phyloP scores from a whole-genome alignment of 2,797 vertebrate species.

The Brachyalestes nurse region DNA sequence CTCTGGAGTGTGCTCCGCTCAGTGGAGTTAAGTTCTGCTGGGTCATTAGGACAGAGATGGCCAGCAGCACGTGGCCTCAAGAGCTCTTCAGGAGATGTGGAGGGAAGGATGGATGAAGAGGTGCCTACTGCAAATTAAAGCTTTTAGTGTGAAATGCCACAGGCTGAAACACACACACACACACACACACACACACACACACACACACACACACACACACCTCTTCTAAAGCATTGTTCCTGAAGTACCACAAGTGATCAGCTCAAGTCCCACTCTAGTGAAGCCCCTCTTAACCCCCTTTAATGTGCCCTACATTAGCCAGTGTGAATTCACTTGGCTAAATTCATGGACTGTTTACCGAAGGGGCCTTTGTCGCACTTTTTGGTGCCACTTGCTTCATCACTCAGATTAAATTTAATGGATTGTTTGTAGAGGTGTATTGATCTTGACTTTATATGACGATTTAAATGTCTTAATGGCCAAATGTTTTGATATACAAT shows the following conservation, averaged over 20 bases:
- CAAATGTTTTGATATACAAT: too few relatives aligned
- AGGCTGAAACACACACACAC: conserved; percentile 40
- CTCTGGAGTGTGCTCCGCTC: conserved; percentile 29
- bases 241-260: conserved; percentile 60
- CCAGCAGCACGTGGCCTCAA: conserved; percentile 55
- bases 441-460: too few relatives aligned
- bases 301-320: conserved; percentile 55
- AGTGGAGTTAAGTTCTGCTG: conserved; percentile 40
- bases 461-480: neutral
- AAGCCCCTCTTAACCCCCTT: conserved; percentile 60
- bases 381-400: conserved; percentile 12
- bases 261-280: conserved; percentile 61
- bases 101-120: conserved; percentile 57
- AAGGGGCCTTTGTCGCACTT: conserved; percentile 44
- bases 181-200: conserved; percentile 33
- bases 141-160: conserved; percentile 57
- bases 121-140: conserved; percentile 65
- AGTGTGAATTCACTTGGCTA: conserved; percentile 47
- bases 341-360: conserved; percentile 44
- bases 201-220: conserved; percentile 22
- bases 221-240: conserved; percentile 54
- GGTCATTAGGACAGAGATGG: conserved; percentile 54
- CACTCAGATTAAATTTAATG: neutral
- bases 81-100: conserved; percentile 45
- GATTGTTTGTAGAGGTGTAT: too few relatives aligned